Evolutionary conservation across 2,113 vertebrate species (phyloP), one percentile per base, ranked within the genome.

Genomic region (Plecturocebus donacophilus): DNA sequence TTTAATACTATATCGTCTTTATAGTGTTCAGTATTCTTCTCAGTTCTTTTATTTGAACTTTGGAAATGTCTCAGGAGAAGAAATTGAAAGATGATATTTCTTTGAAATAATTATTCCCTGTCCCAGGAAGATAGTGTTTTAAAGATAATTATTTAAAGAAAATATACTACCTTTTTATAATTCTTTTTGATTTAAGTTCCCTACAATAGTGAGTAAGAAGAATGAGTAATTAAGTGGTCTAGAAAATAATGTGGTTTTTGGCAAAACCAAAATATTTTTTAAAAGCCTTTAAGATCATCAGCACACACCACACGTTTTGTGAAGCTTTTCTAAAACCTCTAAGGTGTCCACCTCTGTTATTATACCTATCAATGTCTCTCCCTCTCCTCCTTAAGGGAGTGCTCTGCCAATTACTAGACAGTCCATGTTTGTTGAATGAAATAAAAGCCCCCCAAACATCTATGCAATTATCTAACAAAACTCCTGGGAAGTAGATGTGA

Each of bases 1-100:
- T 98, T 98, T 98, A 98, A 98, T 98, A 98, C 98, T 98, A 87
- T 97, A 97, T 96, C 38, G 83, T 96, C 96, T 98, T 97, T 98
- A 96, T 92, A 97, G 96, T 97, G 96, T 97, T 98, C 96, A 97
- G 94, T 96, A 93, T 98, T 98, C 91, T 97, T 98, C 93, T 98
- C 92, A 20, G 95, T 96, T 98, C 95, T 91, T 97, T 97, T 98
- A 98, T 98, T 98, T 98, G 98, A 91, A 98, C 98, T 97, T 98
- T 98, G 95, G 71, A 94, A 98, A 98, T 73, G 96, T 98, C 98
- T 98, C 96, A 97, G 95, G 92, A 98, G 96, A 95, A 98, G 97
- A 97, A 97, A 97, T 96, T 97, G 93, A 98, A 98, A 96, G 94
- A 95, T 97, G 91, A 85, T 98, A 98, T 98, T 98, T 98, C 97